phyloP scores from a whole-genome alignment of 2,113 vertebrate species.

The Trematomus loennbergii region DNA sequence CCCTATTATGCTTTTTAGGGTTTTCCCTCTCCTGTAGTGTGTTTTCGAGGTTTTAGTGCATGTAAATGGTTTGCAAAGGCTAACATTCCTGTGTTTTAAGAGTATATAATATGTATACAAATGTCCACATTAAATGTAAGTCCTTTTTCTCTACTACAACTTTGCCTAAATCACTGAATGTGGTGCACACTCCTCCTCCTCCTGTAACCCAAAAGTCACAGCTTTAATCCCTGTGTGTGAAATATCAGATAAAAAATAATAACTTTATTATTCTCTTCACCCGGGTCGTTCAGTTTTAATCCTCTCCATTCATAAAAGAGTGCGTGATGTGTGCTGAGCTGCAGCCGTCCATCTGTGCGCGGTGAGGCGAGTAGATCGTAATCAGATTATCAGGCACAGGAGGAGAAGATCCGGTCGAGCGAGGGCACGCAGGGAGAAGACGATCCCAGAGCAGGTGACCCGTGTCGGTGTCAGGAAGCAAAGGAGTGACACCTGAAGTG shows the following conservation, averaged over 20 bases:
- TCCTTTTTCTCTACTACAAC: too few species aligned
- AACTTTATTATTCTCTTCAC: background rate
- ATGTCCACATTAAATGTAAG: too few species aligned
- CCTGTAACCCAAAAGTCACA: background rate
- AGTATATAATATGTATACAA: too few species aligned
- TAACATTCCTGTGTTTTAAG: too few species aligned
- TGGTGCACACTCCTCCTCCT: background rate
- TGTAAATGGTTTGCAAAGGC: too few species aligned
- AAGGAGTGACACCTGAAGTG: constrained; percentile 19
- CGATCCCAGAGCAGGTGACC: constrained; percentile 33
- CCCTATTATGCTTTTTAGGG: too few species aligned
- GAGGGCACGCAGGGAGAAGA: constrained; percentile 44
- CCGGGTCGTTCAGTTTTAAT: background rate
- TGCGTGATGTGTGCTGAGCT: background rate
- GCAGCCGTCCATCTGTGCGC: constrained; percentile 34
- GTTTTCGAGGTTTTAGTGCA: too few species aligned
- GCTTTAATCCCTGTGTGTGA: background rate
- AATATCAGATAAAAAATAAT: background rate
- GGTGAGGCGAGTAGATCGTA: constrained; percentile 46
- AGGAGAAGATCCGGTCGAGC: constrained; percentile 16
- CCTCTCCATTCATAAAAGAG: constrained; percentile 6
- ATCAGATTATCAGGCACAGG: constrained; percentile 63
- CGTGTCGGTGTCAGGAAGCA: constrained; percentile 45
- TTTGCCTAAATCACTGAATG: background rate
- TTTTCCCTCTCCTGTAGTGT: too few species aligned